Percentiles rank a stretch among this genome's conserved stretches.
phyloP scores from a whole-genome alignment of 2,113 vertebrate species.

The Catharus bicknelli region DNA sequence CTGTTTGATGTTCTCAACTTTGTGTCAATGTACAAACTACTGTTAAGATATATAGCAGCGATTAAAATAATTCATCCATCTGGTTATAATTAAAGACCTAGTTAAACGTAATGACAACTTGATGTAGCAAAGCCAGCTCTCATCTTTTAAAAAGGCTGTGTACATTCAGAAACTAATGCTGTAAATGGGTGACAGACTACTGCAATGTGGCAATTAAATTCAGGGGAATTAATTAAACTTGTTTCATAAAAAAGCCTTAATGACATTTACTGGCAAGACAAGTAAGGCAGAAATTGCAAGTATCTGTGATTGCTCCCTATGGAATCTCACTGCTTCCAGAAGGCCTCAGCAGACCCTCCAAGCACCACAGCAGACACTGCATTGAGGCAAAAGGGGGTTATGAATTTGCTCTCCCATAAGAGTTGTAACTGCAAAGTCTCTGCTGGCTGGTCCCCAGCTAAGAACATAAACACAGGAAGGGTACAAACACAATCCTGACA shows the following conservation, averaged over 20 bases:
- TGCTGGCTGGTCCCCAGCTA: background rate
- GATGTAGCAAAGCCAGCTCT: constrained; percentile 72
- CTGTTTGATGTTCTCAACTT: constrained; percentile 82
- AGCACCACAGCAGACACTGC: background rate
- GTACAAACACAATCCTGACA: background rate
- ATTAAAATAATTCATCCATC: constrained; percentile 86
- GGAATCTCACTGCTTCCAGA: background rate
- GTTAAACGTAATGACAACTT: constrained; percentile 79
- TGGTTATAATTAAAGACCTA: constrained; percentile 83
- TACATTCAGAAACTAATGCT: constrained; percentile 50
- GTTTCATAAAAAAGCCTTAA: constrained; percentile 62
- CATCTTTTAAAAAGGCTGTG: constrained; percentile 66
- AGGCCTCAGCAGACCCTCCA: background rate
- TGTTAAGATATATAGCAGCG: constrained; percentile 79
- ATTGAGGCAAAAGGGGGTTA: background rate
- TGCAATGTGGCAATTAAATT: constrained; percentile 59
- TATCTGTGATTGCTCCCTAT: background rate
- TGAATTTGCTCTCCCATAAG: background rate
- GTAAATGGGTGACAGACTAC: constrained; percentile 57
- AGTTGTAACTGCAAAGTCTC: background rate
- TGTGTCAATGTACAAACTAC: constrained; percentile 80
- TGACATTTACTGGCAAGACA: constrained; percentile 40
- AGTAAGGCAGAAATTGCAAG: constrained; percentile 28
- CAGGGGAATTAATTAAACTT: constrained; percentile 59
- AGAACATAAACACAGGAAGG: background rate